These are phyloP conservation scores for Eutrigla gurnardus DNA, from an alignment of 2,797 vertebrate species.

Conservation along the genomic window DNA sequence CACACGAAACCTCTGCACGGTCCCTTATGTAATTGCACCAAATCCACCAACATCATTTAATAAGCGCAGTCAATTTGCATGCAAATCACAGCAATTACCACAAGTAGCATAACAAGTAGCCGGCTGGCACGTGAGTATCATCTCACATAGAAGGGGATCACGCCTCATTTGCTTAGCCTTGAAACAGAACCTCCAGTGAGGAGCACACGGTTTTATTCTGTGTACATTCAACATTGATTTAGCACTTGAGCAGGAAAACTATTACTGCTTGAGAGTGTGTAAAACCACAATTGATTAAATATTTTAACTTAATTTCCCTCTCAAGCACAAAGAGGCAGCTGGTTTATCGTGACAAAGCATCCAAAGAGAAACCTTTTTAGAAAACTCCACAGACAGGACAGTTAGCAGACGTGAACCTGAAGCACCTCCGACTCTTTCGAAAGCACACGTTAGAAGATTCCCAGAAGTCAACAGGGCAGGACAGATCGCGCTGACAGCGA, in stretches of 20 bases:
- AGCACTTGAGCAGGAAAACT: constrained; percentile 52
- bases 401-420: constrained; percentile 3
- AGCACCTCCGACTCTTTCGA: constrained; percentile 14
- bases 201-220: constrained; percentile 42
- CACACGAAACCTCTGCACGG: constrained; percentile 16
- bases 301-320: constrained; percentile 39
- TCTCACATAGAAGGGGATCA: constrained; percentile 68
- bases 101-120: constrained; percentile 54
- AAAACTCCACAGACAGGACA: background rate
- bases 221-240: constrained; percentile 58
- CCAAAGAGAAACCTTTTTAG: constrained; percentile 13
- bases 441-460: constrained; percentile 2
- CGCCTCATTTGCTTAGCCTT: constrained; percentile 74
- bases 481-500: constrained; percentile 20
- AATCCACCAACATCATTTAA: constrained; percentile 69
- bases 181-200: constrained; percentile 68
- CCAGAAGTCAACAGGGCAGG: constrained; percentile 31
- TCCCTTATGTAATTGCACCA: constrained; percentile 48
- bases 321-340: constrained; percentile 26
- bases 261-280: constrained; percentile 49
- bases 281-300: constrained; percentile 54
- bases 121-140: constrained; percentile 69
- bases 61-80: constrained; percentile 73
- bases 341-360: constrained; percentile 41
- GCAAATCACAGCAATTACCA: constrained; percentile 76